Evolutionary conservation across 2,113 vertebrate genomes (phyloP).

Genomic region (Lota lota): DNA sequence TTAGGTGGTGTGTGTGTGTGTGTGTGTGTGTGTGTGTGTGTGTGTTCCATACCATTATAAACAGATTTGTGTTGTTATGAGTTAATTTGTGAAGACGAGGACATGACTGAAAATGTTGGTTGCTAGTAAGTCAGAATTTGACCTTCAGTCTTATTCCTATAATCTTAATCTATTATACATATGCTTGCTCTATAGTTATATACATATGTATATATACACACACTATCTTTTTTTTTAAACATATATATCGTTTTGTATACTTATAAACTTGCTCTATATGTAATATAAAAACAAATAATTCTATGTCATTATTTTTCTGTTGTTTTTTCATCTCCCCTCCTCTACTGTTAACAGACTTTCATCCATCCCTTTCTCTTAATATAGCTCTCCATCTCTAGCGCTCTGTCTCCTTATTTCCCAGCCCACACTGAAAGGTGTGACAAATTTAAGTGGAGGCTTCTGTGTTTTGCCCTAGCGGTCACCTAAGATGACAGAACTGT

Average conservation of each 20-base stretch:
- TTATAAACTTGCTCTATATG: no score
- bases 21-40: not conserved
- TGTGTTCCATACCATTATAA: not conserved
- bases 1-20: not conserved
- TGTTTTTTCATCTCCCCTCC: slow-evolving; percentile 4
- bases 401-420: not conserved
- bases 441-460: slow-evolving; percentile 16
- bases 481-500: slow-evolving; percentile 37
- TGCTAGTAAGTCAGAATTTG: no score
- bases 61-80: not conserved
- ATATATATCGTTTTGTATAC: slow-evolving; percentile 26
- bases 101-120: no score
- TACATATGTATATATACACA: not conserved
- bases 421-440: not conserved
- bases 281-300: no score
- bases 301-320: not conserved
- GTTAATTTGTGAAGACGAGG: no score
- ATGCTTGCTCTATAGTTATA: not conserved
- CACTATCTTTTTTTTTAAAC: not conserved
- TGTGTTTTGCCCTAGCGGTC: slow-evolving; percentile 15
- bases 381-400: not conserved
- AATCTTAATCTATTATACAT: not conserved
- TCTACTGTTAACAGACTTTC: not conserved
- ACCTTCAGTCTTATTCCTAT: no score
- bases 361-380: slow-evolving; percentile 19